Conservation (phyloP, 2,797 vertebrate genomes). For the Loris lydekkerianus region DNA sequence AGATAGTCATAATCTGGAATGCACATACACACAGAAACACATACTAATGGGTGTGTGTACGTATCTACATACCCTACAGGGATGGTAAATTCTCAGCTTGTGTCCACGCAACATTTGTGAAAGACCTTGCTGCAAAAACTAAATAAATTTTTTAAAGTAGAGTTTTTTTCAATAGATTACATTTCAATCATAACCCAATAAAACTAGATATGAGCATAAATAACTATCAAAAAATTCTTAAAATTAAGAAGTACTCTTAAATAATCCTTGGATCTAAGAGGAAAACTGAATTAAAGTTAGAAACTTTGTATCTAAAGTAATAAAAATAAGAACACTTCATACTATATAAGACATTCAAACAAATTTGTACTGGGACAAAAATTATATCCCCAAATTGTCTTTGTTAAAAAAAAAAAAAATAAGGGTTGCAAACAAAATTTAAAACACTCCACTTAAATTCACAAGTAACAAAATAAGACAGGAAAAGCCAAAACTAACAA, state of each 20-base stretch:
- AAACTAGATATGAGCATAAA: neutral
- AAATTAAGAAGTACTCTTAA: neutral
- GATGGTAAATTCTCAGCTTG: neutral
- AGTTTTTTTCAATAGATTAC: neutral
- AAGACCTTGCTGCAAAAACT: neutral
- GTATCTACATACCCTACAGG: neutral
- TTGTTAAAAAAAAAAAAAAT: neutral
- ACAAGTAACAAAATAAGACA: neutral
- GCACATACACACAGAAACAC: neutral
- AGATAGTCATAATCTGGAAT: neutral
- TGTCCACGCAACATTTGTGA: neutral
- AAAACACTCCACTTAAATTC: neutral
- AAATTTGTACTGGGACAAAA: neutral
- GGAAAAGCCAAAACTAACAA: conserved; percentile 10
- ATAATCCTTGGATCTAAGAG: neutral
- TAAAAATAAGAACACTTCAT: neutral
- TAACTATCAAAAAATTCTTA: neutral
- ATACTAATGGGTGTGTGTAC: neutral
- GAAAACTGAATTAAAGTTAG: neutral
- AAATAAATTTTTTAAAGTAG: neutral
- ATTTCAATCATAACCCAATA: neutral
- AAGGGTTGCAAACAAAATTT: neutral
- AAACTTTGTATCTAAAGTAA: neutral
- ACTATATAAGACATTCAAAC: neutral
- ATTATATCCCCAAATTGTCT: neutral